Evolutionary conservation across 2,797 vertebrate genomes (phyloP), one percentile per base, ranked within the genome.

Genomic region (Anguilla obscura): DNA sequence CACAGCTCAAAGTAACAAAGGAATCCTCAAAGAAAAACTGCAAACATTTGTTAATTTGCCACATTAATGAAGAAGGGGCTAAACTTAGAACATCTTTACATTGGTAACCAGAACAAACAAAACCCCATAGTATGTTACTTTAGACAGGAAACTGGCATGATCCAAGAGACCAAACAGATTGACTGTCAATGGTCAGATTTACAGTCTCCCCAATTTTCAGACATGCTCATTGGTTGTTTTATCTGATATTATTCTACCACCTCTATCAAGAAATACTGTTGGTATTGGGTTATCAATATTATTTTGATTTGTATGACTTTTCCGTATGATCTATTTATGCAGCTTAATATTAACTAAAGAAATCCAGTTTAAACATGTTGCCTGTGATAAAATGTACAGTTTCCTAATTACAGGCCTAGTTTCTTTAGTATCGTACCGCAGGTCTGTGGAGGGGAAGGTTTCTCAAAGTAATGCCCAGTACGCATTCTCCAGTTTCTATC

Each of bases 401-500:
- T 12, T 76, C 12, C 71, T 21, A 21, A 45, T 79, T 40, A 40
- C 18, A 79, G 10, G 36, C 16, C 36, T 5, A 45, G 18, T 79
- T 79, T 6, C 14, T 74, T 40, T 18, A 79, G 30, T 45, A 7
- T 36, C 8, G 14, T 18, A 21, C 16, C 74, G 18, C 80, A 83
- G n/a, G 18, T 45, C 76, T 79, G 36, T 27, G 52, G 69, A 60
- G 52, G 14, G 74, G 16, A 76, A 40, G 86, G 71, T 58, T 79
- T 86, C 58, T 86, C 79, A 71, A 86, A 86, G 86, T 80, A 56
- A 79, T 58, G 54, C 27, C 21, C 33, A 82, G 27, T 30, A 60
- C 21, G 66, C 33, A 82, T 24, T 30, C 24, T 33, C 45, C 45
- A 14, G 36, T n/a, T 30, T n/a, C 24, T 3, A 63, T 33, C 8